Evolutionary conservation across 2,113 vertebrate species (phyloP).

Genomic region (Pithys albifrons): DNA sequence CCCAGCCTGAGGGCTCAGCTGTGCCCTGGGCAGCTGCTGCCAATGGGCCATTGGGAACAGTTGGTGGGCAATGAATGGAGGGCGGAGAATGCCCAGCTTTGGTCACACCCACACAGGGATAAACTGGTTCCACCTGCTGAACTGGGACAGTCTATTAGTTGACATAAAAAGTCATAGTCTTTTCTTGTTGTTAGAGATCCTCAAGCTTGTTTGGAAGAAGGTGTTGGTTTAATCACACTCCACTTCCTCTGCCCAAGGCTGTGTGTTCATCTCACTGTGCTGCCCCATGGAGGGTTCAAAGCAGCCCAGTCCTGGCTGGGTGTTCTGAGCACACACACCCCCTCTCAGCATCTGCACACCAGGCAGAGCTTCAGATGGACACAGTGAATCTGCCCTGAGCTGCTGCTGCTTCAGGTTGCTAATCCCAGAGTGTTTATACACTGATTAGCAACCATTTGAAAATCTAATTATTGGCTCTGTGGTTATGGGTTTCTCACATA

Average conservation of each 20-base stretch:
- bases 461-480: not conserved
- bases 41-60: too few relatives aligned
- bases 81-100: too few relatives aligned
- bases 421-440: accelerated
- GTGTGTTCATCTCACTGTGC: not conserved
- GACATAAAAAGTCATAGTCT: not conserved
- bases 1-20: too few relatives aligned
- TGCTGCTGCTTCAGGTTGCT: not conserved
- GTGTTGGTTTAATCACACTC: not conserved
- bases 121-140: too few relatives aligned
- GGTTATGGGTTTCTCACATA: not conserved
- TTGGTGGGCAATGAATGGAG: too few relatives aligned
- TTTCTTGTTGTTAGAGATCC: not conserved
- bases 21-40: too few relatives aligned
- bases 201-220: not conserved
- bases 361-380: not conserved
- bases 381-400: not conserved
- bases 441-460: not conserved
- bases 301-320: not conserved
- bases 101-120: too few relatives aligned
- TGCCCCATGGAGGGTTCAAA: not conserved
- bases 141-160: not conserved
- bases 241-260: not conserved
- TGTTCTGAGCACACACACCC: not conserved
- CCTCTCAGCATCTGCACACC: accelerated